These are phyloP conservation scores for Pampusana beccarii DNA, from an alignment of 2,113 vertebrate species.

Conservation along the genomic window DNA sequence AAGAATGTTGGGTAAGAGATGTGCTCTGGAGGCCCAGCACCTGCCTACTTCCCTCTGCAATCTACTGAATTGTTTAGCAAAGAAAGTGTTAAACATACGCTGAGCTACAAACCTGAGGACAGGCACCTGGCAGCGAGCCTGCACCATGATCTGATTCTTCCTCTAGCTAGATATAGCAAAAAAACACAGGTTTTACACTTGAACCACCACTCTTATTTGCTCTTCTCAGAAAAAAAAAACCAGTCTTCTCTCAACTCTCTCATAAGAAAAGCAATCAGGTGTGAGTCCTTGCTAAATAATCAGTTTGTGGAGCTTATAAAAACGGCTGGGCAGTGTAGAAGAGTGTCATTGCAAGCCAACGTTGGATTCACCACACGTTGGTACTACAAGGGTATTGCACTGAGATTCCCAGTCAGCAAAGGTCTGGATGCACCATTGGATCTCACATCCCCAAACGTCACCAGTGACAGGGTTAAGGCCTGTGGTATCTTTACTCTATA, in stretches of 20 bases:
- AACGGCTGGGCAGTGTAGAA: not conserved
- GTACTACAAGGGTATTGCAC: not conserved
- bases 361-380: not conserved
- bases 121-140: not conserved
- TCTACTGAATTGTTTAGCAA: rapidly evolving
- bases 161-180: not conserved
- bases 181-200: not conserved
- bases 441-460: not conserved
- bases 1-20: rapidly evolving
- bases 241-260: not conserved
- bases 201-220: not conserved
- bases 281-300: not conserved
- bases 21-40: not conserved
- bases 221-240: not conserved
- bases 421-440: not conserved
- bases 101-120: not conserved
- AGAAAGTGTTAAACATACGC: rapidly evolving
- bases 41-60: not conserved
- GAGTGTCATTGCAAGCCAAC: not conserved
- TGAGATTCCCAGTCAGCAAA: constrained; percentile 15
- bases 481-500: not conserved
- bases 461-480: not conserved
- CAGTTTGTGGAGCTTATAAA: not conserved
- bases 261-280: not conserved
- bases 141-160: not conserved